These are phyloP conservation scores for Synergus itoensis DNA, from an alignment of 2,888 invertebrate genomes.

Conservation along the genomic window DNA sequence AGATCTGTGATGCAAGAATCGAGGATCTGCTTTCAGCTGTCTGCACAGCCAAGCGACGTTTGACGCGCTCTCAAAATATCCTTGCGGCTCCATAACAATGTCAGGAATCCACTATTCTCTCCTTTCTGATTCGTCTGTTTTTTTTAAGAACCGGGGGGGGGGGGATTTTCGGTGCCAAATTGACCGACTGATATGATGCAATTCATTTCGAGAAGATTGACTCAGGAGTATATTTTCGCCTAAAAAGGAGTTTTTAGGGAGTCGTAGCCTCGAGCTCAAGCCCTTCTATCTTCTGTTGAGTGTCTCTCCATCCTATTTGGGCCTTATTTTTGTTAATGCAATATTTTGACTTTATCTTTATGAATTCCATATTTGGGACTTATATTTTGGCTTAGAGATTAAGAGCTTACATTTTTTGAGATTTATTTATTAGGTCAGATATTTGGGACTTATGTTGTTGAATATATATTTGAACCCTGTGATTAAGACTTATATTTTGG, in stretches of 20 bases:
- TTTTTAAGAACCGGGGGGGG: neutral
- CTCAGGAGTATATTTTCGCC: neutral
- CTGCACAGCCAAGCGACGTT: slow-evolving; percentile 32
- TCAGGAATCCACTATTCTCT: slow-evolving; percentile 14
- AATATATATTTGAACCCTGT: no score
- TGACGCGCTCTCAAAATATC: slow-evolving; percentile 34
- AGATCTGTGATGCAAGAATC: slow-evolving; percentile 41
- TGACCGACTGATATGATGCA: neutral
- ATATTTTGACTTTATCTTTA: no score
- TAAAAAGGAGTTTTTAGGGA: neutral
- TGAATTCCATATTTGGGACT: no score
- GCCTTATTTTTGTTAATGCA: no score
- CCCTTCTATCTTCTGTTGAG: no score
- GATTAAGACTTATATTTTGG: no score
- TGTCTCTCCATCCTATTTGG: no score
- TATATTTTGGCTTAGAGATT: no score
- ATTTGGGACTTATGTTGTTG: no score
- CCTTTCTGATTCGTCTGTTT: neutral
- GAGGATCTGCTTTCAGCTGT: slow-evolving; percentile 40
- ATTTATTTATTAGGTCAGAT: no score
- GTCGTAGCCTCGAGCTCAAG: no score
- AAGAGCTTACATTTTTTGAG: no score
- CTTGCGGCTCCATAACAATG: neutral
- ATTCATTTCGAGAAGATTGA: neutral
- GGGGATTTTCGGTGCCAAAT: neutral